Base-by-base conservation (phyloP, 2,113 vertebrate species). In the Ammodytes dubius region DNA sequence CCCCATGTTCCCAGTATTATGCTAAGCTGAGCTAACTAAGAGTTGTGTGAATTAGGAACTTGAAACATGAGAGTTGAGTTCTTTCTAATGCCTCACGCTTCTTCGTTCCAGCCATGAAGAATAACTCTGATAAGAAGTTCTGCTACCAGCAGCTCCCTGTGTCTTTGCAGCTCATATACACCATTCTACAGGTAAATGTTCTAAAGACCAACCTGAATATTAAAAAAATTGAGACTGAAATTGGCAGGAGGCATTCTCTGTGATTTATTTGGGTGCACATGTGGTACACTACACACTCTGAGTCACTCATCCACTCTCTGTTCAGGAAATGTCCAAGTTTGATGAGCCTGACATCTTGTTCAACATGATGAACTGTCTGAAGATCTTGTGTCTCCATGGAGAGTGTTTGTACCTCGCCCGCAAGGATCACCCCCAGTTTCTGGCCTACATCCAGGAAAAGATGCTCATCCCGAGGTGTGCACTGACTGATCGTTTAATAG, bases 321-420 rank as follows among this genome's bases (percentile, higher is more conserved):
- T 79, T 50, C 83, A 99, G 98, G 98, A 99, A 96, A 99, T 99
- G 96, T 96, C 96, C 66, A 98, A 96, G 70, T 99, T 99, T 95
- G 98, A 99, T 91, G 98, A 99, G 91, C 98, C 98, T 42, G 98
- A 99, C 82, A 99, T 99, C 90, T 96, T 99, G 81, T 99, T 99
- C 92, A 99, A 99, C 87, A 99, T 99, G 98, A 91, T 99, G 79
- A 98, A 96, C 94, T 99, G 98, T 84, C 92, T 99, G 94, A 99
- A 96, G 94, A 98, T 97, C 82, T 93, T 99, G 66, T 99, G 98
- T 92, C 95, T 99, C 80, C 97, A 99, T 15, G 98, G 98, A 68
- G 98, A 99, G 81, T 99, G 98, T 90, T 94, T 99, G 58, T 99
- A 98, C 75, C 95, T 95, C 5, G 97, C 98, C 69, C 95, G 95